Base-by-base conservation (phyloP, 2,888 invertebrate species). In the Sisyra terminalis region DNA sequence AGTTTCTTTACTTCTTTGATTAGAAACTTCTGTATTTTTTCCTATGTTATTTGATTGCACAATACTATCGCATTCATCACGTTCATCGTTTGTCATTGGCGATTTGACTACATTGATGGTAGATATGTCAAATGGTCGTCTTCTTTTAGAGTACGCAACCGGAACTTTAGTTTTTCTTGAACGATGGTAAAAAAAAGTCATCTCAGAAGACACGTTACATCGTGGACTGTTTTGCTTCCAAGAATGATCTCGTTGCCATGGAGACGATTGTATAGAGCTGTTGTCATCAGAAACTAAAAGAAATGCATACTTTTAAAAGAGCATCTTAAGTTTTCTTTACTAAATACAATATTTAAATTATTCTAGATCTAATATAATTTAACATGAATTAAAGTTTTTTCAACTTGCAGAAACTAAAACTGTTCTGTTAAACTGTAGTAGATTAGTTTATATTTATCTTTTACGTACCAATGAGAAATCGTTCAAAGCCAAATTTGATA, bases 171-270 rank as follows among this genome's bases (percentile, higher is more conserved):
- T 50, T 56, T 57, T 57, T 50, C 68, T 67, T 45, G 74, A 72
- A 50, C 75, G 66, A 59, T 72, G 71, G 57, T 74, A 79, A 59
- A 70, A 78, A 58, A 85, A 73, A 56, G 73, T 72, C 66, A 84
- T 68, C 65, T 81, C 79, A 57, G 74, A 76, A 57, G 81, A 78
- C 50, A 78, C 67, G 59, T 79, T 75, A 50, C 75, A 75, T 53
- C 78, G 75, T 45, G 87, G 87, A 50, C 74, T 69, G 49, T 76
- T 67, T 63, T 87, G 87, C 63, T 87, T 87, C 85, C 87, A 88
- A 59, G 82, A 81, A 65, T 86, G 86, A 64, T 88, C 87, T 53
- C 87, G 74, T 65, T 86, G 84, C 84, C 87, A 87, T 47, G 87
- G 88, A 55, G 87, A 88, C 51, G 87, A 87, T 62, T 87, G 86